Conservation (phyloP, 1,140 invertebrate species). For the Cataglyphis hispanica region DNA sequence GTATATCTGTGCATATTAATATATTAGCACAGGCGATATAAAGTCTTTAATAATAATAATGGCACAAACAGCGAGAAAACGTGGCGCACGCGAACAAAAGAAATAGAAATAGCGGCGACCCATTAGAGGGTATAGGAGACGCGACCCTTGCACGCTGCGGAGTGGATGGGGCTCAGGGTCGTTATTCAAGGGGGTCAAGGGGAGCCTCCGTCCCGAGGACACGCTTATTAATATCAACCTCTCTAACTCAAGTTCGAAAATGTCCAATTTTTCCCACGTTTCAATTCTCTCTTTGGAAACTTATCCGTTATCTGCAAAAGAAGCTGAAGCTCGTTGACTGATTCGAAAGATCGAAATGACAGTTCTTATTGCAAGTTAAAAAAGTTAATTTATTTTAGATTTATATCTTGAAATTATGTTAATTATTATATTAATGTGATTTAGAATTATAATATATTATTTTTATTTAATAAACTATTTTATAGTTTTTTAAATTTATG, state of each 20-base stretch:
- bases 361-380: neutral
- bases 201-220: slow-evolving; percentile 78
- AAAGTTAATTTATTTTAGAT: neutral
- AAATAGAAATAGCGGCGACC: slow-evolving; percentile 50
- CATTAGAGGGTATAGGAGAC: slow-evolving; percentile 68
- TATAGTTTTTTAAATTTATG: too few species aligned
- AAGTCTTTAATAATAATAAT: slow-evolving; percentile 37
- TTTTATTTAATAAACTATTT: too few species aligned
- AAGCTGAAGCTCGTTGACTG: neutral
- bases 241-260: slow-evolving; percentile 40
- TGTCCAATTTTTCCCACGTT: slow-evolving; percentile 28
- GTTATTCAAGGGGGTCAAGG: slow-evolving; percentile 83
- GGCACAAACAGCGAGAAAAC: slow-evolving; percentile 12
- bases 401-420: neutral
- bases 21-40: neutral
- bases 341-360: neutral
- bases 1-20: neutral
- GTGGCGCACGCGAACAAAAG: slow-evolving; percentile 31
- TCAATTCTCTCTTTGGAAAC: neutral
- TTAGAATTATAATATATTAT: too few species aligned
- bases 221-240: slow-evolving; percentile 70
- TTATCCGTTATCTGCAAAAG: neutral
- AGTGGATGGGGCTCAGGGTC: slow-evolving; percentile 77
- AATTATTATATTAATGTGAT: neutral
- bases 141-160: slow-evolving; percentile 56